Evolutionary conservation across 2,888 invertebrate species (phyloP), one percentile per base, ranked within the genome.

Genomic region (Cheilosia vulpina): DNA sequence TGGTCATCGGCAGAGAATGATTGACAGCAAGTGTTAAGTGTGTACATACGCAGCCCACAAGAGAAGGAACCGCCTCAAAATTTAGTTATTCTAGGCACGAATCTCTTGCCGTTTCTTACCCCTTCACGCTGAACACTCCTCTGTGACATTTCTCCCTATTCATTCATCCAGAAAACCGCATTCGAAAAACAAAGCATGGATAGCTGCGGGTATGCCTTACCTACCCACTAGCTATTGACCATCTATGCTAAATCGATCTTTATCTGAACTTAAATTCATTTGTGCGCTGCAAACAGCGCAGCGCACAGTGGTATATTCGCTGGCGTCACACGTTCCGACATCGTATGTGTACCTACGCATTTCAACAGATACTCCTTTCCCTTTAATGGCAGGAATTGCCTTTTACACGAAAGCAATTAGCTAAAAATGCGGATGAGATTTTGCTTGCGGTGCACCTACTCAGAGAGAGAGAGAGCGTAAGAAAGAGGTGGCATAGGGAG

Each of bases 381-480:
- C 73, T 80, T 73, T 80, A 73, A 60, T 50, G 73, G 73, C 43
- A 45, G 66, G 60, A 79, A 66, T 79, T 43, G 72, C 66, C 53
- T 80, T 73, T 73, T 66, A 80, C 73, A 68, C 41, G 69, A 73
- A 84, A 79, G 83, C 83, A 84, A 84, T 84, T 84, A 84, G 83
- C 63, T 62, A 69, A 79, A 84, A 84, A 84, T 84, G 83, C 79
- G 83, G 83, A 84, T 84, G 73, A 69, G 75, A 84, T 82, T 79
- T 73, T 47, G 50, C 53, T 34, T 57, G 68, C 43, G 72, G 72
- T 72, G 57, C 65, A 72, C 17, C 27, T 52, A 50, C 17, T 11
- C 3, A 4, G 6, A 27, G 47, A 31, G 27, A 9, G 69, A 11
- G 34, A 3, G 13, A 11, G 11, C 13, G 11, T 21, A 21, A 21